Base-by-base conservation (phyloP, 2,113 vertebrate species). In the Saccopteryx bilineata region DNA sequence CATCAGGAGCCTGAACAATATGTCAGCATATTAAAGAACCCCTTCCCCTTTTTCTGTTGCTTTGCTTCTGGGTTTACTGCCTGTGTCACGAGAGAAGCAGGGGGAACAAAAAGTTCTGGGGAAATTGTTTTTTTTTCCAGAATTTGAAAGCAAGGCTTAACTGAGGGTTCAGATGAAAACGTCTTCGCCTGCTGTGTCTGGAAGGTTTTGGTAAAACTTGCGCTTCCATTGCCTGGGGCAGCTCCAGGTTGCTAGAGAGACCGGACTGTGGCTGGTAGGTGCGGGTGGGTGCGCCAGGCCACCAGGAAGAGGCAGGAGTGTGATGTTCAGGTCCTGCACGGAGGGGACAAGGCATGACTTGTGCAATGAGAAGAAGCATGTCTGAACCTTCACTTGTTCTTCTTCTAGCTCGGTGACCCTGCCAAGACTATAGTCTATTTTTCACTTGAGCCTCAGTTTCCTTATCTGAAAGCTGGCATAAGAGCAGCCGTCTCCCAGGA, bases 141-240 rank as follows among this genome's bases (percentile, higher is more conserved):
- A 61, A 28, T 78, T 90, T 15, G 87, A 21, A 87, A 80, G n/a
- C 13, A 56, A 46, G 87, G 63, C 56, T 15, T 61, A 18, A 5
- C 69, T 28, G 72, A n/a, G 5, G 46, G 28, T 15, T 66, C 58
- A 12, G 17, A 23, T 63, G 93, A 14, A 39, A 69, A 75, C 7
- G 0, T 65, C 52, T 75, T n/a, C 9, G 12, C 31, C 0, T 1
- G 1, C 65, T 50, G 15, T 12, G 26, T 18, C 50, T 28, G 26
- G 21, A 54, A 81, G 56, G 9, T 58, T 85, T 21, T 52, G 26
- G 17, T 19, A 39, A 46, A 76, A 28, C 7, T 60, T 48, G 21
- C 7, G 7, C 0, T 2, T 31, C 1, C 1, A 1, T 14, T 13
- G 33, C 7, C 1, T 1, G 6, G 24, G 39, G 68, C 58, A 21